Conservation (phyloP, 2,797 vertebrate species). For the Pelobates cultripes region DNA sequence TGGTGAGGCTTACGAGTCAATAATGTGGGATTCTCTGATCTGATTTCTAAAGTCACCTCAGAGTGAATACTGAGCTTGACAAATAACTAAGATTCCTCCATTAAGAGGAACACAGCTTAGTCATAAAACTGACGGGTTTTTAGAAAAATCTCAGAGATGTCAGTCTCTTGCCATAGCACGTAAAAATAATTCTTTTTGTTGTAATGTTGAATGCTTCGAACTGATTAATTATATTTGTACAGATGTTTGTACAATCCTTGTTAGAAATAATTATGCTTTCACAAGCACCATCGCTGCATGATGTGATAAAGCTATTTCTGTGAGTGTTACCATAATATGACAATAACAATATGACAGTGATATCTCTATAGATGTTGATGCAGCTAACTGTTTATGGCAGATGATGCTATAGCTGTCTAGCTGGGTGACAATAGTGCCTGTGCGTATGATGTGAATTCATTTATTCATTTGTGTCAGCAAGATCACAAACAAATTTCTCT, state of each 20-base stretch:
- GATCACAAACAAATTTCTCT: neutral
- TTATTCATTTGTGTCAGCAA: neutral
- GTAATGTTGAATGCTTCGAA: neutral
- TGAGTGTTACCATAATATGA: constrained; percentile 48
- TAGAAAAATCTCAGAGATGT: neutral
- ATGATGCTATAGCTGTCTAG: neutral
- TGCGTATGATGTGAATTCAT: neutral
- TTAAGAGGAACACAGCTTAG: neutral
- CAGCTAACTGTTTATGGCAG: neutral
- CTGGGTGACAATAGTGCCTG: neutral
- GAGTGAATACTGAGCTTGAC: neutral
- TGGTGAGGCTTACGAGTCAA: no score
- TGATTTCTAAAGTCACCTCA: no score
- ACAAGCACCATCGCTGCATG: neutral
- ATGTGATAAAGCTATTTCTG: constrained; percentile 24
- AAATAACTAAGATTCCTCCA: neutral
- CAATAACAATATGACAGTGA: constrained; percentile 29
- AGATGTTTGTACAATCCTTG: constrained; percentile 21
- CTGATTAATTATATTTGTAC: constrained; percentile 36
- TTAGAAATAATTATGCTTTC: constrained; percentile 5
- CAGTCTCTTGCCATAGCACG: neutral
- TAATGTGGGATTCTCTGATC: no score
- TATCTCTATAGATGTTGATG: constrained; percentile 1
- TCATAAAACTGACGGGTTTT: neutral
- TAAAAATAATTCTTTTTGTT: neutral